Conservation (phyloP, 2,888 invertebrate species). For the Graphium colonna region DNA sequence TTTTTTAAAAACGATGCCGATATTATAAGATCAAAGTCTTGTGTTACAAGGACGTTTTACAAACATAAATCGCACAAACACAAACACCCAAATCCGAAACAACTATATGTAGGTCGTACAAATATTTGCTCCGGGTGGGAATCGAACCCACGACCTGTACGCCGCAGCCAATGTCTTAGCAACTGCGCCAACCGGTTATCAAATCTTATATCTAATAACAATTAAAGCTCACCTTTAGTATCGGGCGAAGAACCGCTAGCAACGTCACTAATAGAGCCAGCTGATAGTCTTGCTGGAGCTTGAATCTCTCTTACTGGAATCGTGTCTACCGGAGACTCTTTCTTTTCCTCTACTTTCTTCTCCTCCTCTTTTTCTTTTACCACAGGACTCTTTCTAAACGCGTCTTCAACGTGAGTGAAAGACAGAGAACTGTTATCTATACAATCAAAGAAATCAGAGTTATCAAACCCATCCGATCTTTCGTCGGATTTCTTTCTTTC, state of each 20-base stretch:
- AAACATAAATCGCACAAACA: too few species aligned
- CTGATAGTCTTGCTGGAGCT: slow-evolving; percentile 76
- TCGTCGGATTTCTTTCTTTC: slow-evolving; percentile 74
- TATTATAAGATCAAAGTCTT: too few species aligned
- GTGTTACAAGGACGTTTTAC: too few species aligned
- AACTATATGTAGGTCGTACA: too few species aligned
- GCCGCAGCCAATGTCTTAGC: too few species aligned
- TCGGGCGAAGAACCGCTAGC: slow-evolving; percentile 84
- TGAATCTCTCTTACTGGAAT: slow-evolving; percentile 44
- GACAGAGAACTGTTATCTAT: slow-evolving; percentile 75
- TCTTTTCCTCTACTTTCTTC: slow-evolving; percentile 47
- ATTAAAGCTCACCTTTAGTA: slow-evolving; percentile 62
- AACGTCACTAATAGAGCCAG: slow-evolving; percentile 82
- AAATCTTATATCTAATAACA: neutral
- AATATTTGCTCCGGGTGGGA: too few species aligned
- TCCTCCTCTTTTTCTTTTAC: slow-evolving; percentile 62
- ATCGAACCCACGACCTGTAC: too few species aligned
- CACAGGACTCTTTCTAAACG: slow-evolving; percentile 70
- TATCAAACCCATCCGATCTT: slow-evolving; percentile 75
- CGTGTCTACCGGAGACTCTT: slow-evolving; percentile 44
- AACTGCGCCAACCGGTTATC: too few species aligned
- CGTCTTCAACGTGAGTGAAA: slow-evolving; percentile 72
- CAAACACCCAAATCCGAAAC: too few species aligned
- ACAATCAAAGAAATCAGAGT: slow-evolving; percentile 75
- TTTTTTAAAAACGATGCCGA: too few species aligned